Evolutionary conservation across 2,797 vertebrate genomes (phyloP).

Genomic region (Enteromius trimaculatus): DNA sequence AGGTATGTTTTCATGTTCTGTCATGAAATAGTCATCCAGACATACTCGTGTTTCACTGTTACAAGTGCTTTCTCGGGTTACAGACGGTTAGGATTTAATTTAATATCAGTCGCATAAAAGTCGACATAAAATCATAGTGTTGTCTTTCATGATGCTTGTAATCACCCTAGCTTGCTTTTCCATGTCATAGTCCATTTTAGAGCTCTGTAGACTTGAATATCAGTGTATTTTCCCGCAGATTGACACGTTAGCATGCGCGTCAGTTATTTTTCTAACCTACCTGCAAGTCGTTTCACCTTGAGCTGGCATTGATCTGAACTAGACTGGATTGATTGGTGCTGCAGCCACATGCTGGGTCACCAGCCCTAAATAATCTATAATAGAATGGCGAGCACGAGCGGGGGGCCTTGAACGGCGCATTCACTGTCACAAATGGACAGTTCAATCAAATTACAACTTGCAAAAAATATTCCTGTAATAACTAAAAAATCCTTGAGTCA

Average conservation of each 20-base stretch:
- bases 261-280: conserved; percentile 1
- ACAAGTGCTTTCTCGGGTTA: conserved; percentile 7
- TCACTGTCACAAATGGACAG: conserved; percentile 75
- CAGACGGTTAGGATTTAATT: conserved; percentile 29
- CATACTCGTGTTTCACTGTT: not conserved
- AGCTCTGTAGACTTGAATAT: no score
- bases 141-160: conserved; percentile 12
- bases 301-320: conserved; percentile 73
- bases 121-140: conserved; percentile 31
- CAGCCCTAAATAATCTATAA: conserved; percentile 80
- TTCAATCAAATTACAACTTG: conserved; percentile 78
- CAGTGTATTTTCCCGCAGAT: not conserved
- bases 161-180: conserved; percentile 25
- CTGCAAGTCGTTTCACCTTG: conserved; percentile 69
- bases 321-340: conserved; percentile 73
- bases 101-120: conserved; percentile 34
- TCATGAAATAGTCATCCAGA: not conserved
- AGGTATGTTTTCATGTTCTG: conserved; percentile 12
- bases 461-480: conserved; percentile 68
- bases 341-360: conserved; percentile 72
- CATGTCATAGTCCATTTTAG: not conserved
- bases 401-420: conserved; percentile 73
- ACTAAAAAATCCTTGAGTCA: conserved; percentile 63
- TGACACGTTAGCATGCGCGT: not conserved
- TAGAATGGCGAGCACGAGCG: conserved; percentile 67